phyloP scores from a whole-genome alignment of 92 coral and sea anemone genomes.

The Desmophyllum pertusum region DNA sequence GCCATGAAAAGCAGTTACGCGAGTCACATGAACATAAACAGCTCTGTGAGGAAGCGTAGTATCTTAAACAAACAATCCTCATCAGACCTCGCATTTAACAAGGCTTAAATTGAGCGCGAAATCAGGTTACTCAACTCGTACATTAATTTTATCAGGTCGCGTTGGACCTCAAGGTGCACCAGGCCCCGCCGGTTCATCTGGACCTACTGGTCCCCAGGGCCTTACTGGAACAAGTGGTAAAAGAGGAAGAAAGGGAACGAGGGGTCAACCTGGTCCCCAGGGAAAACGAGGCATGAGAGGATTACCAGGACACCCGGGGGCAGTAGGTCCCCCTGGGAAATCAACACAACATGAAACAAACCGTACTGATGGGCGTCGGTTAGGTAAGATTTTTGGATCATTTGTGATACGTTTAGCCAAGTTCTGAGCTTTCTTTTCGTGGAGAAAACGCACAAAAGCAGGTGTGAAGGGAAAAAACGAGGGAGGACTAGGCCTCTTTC shows the following conservation, averaged over 20 bases:
- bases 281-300: not conserved
- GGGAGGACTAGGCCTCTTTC: too few relatives aligned
- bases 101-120: too few relatives aligned
- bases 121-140: too few relatives aligned
- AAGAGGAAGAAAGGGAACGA: not conserved
- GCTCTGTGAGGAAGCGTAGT: not conserved
- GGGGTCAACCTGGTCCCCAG: not conserved
- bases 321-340: too few relatives aligned
- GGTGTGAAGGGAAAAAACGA: not conserved
- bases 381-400: not conserved
- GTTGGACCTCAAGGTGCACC: not conserved
- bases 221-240: not conserved
- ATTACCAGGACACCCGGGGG: not conserved
- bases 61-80: too few relatives aligned
- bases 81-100: too few relatives aligned
- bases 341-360: not conserved
- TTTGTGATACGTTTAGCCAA: too few relatives aligned
- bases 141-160: not conserved
- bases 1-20: too few relatives aligned
- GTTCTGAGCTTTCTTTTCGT: too few relatives aligned
- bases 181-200: not conserved
- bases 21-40: too few relatives aligned
- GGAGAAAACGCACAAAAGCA: not conserved
- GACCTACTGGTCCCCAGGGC: not conserved
- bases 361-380: not conserved